These are phyloP conservation scores for Pollachius pollachius DNA, from an alignment of 2,113 vertebrate genomes.

Conservation along the genomic window DNA sequence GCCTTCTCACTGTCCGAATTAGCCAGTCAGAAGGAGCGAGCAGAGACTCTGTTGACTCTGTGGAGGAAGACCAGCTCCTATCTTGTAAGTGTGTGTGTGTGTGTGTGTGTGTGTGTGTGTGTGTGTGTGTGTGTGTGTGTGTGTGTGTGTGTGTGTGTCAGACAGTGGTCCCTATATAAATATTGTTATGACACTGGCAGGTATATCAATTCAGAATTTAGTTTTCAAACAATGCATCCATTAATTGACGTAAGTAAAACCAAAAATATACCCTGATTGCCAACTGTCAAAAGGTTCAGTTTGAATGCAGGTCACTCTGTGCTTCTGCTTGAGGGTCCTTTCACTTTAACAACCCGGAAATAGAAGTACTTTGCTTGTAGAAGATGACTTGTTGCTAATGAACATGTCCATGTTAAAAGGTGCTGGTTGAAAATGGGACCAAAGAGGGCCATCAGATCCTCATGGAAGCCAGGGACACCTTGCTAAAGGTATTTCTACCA, in stretches of 20 bases:
- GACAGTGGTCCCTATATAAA: background rate
- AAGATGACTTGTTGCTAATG: background rate
- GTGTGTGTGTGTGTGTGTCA: background rate
- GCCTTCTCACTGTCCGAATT: constrained; percentile 86
- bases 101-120: background rate
- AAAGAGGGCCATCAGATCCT: constrained; percentile 84
- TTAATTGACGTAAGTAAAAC: too few species aligned
- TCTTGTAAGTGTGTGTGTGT: constrained; percentile 71
- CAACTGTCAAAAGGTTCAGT: too few species aligned
- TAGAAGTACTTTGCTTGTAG: too few species aligned
- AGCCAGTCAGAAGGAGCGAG: constrained; percentile 55
- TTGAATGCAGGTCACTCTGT: too few species aligned
- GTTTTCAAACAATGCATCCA: background rate
- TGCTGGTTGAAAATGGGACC: constrained; percentile 87
- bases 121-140: too few species aligned
- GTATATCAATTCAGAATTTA: background rate
- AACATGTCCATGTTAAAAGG: constrained; percentile 49
- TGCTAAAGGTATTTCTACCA: constrained; percentile 67
- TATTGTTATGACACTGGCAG: background rate
- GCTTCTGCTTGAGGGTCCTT: too few species aligned
- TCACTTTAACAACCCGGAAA: too few species aligned
- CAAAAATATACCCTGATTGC: too few species aligned
- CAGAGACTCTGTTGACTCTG: constrained; percentile 69
- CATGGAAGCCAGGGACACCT: constrained; percentile 82
- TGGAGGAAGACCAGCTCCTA: constrained; percentile 86